Percentiles rank a stretch among this genome's conserved stretches.
phyloP scores from a whole-genome alignment of 2,888 invertebrate species.

The Tupiocoris notatus region DNA sequence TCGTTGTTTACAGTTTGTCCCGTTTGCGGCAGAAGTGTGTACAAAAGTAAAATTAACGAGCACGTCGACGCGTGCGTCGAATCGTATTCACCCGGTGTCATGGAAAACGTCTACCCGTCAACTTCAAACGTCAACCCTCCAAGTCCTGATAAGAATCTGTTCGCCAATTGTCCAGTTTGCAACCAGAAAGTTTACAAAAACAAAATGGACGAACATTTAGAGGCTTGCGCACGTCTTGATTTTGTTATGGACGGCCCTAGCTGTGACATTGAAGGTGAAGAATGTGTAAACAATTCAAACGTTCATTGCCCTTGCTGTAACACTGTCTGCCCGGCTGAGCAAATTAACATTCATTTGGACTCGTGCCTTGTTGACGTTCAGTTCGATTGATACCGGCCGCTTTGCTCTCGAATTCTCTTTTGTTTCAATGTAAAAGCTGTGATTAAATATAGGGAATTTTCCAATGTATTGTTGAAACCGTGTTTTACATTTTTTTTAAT shows the following conservation, averaged over 20 bases:
- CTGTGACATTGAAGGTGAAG: constrained; percentile 32
- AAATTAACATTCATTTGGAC: constrained; percentile 43
- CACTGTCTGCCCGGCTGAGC: neutral
- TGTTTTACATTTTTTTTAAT: no score
- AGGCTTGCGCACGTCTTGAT: constrained; percentile 48
- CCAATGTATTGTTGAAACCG: no score
- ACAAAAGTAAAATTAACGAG: constrained; percentile 47
- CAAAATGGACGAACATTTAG: constrained; percentile 50
- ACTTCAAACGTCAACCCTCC: constrained; percentile 12
- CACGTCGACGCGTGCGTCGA: constrained; percentile 50
- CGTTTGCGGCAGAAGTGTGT: constrained; percentile 47
- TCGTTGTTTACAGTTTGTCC: constrained; percentile 47
- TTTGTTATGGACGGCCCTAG: constrained; percentile 45
- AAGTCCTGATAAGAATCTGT: constrained; percentile 1
- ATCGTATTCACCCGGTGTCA: constrained; percentile 4
- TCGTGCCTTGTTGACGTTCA: constrained; percentile 23
- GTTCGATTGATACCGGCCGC: constrained; percentile 4
- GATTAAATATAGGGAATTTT: no score
- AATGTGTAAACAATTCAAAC: neutral
- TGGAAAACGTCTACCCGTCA: neutral
- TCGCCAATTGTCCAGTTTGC: constrained; percentile 50
- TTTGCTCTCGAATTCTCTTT: no score
- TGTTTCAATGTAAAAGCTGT: no score
- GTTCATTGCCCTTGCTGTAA: constrained; percentile 42
- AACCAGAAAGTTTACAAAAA: constrained; percentile 41